A percentile compares a stretch with the other conserved stretches of the same genome.
Conservation (phyloP, 2,113 vertebrate genomes). For the Callopanchax toddi region DNA sequence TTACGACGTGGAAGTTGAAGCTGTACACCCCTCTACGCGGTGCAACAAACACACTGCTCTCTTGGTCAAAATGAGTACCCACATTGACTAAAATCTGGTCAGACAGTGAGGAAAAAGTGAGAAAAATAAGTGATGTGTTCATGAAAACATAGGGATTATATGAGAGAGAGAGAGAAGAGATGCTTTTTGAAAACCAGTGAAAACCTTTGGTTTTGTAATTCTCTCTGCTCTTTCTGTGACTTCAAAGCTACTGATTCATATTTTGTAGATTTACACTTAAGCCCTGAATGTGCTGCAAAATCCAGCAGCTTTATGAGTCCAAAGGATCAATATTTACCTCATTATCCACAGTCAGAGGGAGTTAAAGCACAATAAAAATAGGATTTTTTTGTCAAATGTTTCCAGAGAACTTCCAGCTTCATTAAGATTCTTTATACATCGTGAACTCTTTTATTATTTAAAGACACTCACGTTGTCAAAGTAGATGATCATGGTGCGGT, state of each 20-base stretch:
- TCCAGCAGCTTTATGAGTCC: not conserved
- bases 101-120: not conserved
- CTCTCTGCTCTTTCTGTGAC: not conserved
- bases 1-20: slow-evolving; percentile 90
- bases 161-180: no score
- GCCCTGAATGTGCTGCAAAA: not conserved
- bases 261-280: slow-evolving; percentile 1
- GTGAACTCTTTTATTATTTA: not conserved
- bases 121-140: not conserved
- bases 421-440: no score
- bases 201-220: not conserved
- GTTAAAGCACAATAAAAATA: not conserved
- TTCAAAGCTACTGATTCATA: slow-evolving; percentile 8
- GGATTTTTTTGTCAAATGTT: not conserved
- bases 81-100: slow-evolving; percentile 87
- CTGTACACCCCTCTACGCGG: slow-evolving; percentile 88
- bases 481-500: slow-evolving; percentile 85
- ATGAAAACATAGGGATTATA: no score
- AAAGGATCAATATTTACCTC: slow-evolving; percentile 12
- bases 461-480: slow-evolving; percentile 80
- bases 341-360: slow-evolving; percentile 6
- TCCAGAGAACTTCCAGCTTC: not conserved
- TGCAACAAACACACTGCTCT: slow-evolving; percentile 86
- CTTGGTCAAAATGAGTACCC: slow-evolving; percentile 85
- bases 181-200: no score